These are phyloP conservation scores for Menidia beryllina DNA, from an alignment of 2,113 vertebrate genomes.

Conservation along the genomic window DNA sequence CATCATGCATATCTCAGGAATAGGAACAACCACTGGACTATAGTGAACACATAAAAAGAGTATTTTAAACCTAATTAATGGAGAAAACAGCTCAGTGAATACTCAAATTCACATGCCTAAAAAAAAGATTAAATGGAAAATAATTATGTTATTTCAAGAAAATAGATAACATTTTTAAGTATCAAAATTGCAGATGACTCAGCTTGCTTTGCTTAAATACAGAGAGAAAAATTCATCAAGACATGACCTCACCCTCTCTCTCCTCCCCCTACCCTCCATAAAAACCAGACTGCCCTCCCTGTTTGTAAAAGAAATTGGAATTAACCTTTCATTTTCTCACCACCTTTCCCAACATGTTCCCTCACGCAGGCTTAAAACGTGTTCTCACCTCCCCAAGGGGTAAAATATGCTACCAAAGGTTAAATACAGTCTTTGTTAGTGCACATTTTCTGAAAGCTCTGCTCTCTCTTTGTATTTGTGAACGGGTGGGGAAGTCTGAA, in stretches of 20 bases:
- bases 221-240: neutral
- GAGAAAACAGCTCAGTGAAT: too few species aligned
- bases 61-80: too few species aligned
- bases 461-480: neutral
- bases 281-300: neutral
- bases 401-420: neutral
- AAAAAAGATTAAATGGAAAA: too few species aligned
- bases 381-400: neutral
- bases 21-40: too few species aligned
- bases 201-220: too few species aligned
- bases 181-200: too few species aligned
- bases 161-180: too few species aligned
- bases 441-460: neutral
- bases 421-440: neutral
- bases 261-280: neutral
- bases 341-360: neutral
- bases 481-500: constrained; percentile 29
- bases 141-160: too few species aligned
- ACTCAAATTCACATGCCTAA: too few species aligned
- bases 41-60: too few species aligned
- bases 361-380: neutral
- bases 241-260: neutral
- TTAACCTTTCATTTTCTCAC: neutral
- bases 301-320: neutral
- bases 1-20: too few species aligned